Conservation (phyloP, 2,797 vertebrate genomes). For the Brachyalestes nurse region DNA sequence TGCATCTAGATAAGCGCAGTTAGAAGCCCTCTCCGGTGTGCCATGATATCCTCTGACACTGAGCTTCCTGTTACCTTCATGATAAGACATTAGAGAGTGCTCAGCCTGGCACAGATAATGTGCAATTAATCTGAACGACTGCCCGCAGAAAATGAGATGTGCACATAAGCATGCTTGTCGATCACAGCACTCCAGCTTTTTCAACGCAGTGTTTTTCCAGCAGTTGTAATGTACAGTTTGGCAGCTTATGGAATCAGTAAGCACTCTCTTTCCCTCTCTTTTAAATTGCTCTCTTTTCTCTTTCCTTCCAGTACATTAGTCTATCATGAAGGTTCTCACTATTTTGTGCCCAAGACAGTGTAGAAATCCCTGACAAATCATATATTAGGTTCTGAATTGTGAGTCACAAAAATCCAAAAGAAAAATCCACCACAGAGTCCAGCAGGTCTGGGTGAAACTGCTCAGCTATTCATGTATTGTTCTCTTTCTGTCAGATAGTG, state of each 20-base stretch:
- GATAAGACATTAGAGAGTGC: slow-evolving; percentile 32
- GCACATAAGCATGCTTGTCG: slow-evolving; percentile 6
- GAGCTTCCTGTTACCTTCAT: slow-evolving; percentile 17
- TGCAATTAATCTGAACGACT: slow-evolving; percentile 47
- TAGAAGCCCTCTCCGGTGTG: slow-evolving; percentile 36
- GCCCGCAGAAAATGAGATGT: slow-evolving; percentile 23
- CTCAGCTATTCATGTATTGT: no score
- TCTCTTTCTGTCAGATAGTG: no score
- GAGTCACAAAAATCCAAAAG: no score
- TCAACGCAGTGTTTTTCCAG: neutral
- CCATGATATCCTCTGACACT: slow-evolving; percentile 22
- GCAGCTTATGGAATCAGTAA: slow-evolving; percentile 7
- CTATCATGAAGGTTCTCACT: no score
- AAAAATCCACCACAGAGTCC: no score
- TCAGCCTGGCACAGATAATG: slow-evolving; percentile 40
- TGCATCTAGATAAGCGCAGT: slow-evolving; percentile 34
- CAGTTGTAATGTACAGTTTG: neutral
- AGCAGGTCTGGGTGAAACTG: no score
- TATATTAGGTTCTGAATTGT: no score
- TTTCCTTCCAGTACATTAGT: no score
- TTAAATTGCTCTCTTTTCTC: no score
- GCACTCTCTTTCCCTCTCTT: neutral
- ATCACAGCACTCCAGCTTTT: neutral
- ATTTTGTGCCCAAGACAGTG: no score
- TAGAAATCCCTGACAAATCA: no score